Evolutionary conservation across 2,797 vertebrate genomes (phyloP).

Genomic region (Austrolebias charrua): DNA sequence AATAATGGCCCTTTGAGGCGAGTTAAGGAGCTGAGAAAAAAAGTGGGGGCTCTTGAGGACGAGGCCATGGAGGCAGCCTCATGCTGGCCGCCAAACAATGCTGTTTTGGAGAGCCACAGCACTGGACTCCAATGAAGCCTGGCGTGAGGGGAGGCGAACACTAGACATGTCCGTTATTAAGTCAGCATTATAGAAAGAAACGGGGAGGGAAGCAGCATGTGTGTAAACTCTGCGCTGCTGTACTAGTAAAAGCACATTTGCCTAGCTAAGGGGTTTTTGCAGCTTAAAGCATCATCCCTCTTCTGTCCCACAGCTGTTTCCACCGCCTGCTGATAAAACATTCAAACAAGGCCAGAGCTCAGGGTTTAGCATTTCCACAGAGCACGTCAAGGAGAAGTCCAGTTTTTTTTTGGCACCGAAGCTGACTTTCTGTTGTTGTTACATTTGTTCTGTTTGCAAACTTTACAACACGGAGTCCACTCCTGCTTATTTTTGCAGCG

Average conservation of each 20-base stretch:
- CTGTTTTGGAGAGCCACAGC: slow-evolving; percentile 71
- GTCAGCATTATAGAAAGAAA: slow-evolving; percentile 50
- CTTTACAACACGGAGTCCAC: slow-evolving; percentile 9
- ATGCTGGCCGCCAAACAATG: slow-evolving; percentile 82
- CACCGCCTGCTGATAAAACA: slow-evolving; percentile 61
- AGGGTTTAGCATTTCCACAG: slow-evolving; percentile 60
- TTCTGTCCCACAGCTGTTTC: slow-evolving; percentile 43
- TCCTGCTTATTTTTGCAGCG: slow-evolving; percentile 28
- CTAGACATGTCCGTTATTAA: slow-evolving; percentile 80
- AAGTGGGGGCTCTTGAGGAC: slow-evolving; percentile 57
- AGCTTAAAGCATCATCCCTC: slow-evolving; percentile 68
- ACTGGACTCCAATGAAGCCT: slow-evolving; percentile 74
- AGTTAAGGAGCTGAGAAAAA: slow-evolving; percentile 68
- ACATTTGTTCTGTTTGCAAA: slow-evolving; percentile 35
- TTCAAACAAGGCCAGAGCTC: slow-evolving; percentile 46
- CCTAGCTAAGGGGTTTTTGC: slow-evolving; percentile 59
- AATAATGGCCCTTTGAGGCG: slow-evolving; percentile 70
- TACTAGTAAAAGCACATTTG: slow-evolving; percentile 68
- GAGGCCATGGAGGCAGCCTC: slow-evolving; percentile 71
- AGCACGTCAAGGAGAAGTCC: slow-evolving; percentile 31
- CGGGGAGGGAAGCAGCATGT: slow-evolving; percentile 32
- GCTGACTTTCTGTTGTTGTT: slow-evolving; percentile 27
- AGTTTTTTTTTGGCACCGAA: slow-evolving; percentile 33
- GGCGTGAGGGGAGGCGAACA: slow-evolving; percentile 61
- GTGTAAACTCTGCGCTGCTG: slow-evolving; percentile 37